Evolutionary conservation across 2,888 invertebrate species (phyloP), one percentile per base, ranked within the genome.

Genomic region (Cerceris ruficornis): DNA sequence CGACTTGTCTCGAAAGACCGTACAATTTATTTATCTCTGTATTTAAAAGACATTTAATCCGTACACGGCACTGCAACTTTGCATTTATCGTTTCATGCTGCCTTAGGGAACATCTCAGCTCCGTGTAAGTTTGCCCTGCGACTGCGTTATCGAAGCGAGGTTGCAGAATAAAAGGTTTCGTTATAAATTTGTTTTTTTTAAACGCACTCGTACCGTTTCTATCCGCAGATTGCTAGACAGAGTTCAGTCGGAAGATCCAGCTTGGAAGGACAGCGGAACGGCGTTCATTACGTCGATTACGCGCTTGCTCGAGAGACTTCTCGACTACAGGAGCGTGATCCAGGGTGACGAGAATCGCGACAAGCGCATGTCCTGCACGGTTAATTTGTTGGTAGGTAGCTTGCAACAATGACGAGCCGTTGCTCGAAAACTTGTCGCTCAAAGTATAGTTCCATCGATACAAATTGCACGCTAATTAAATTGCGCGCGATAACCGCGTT

Each of bases 321-420:
- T 98, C 58, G 98, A 99, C 93, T 99, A 99, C 93, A 95, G 98
- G 82, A 97, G 97, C 88, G 98, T 98, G 1, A 97, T 98, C 93
- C 98, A 98, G 91, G 98, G 98, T 14, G 98, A 98, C 87, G 98
- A 98, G 91, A 98, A 98, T 92, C 94, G 98, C 49, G 98, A 98
- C 91, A 98, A 98, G 91, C 94, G 98, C 76, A 98, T 98, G 98
- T 98, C 98, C 0, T 98, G 98, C 91, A 98, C 98, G 5, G 98
- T 98, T 70, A 98, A 98, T 93, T 93, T 99, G 81, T 93, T 98
- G 92, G 97, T 97, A 92, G 93, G 94, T 91, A 60, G 17, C 57
- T 7, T 57, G 9, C 17, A 57, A 42, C 8, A 4, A 11, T 42
- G 54, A 54, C 14, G 6, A 7, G 15, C 14, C 14, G 14, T 54